Percentiles rank a stretch among this genome's conserved stretches.
phyloP scores from a whole-genome alignment of 2,888 invertebrate species.

The Bellardia bayeri region DNA sequence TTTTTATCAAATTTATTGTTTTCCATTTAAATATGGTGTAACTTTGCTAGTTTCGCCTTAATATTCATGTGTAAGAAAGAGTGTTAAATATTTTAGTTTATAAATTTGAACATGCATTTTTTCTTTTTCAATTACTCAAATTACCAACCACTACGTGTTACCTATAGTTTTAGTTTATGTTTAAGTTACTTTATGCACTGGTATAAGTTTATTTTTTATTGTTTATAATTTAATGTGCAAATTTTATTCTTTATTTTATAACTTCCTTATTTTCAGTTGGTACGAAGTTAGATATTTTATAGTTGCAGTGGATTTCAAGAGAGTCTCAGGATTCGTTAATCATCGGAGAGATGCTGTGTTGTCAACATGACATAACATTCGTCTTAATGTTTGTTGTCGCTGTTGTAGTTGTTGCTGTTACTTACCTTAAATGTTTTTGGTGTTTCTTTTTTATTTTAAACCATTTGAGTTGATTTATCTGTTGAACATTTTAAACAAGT shows the following conservation, averaged over 20 bases:
- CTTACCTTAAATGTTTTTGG: not conserved
- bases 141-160: not conserved
- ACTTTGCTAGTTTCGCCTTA: not conserved
- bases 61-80: not conserved
- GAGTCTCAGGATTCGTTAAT: slow-evolving; percentile 30
- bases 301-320: not conserved
- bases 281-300: no score
- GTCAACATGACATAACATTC: slow-evolving; percentile 39
- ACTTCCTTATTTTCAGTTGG: slow-evolving; percentile 37
- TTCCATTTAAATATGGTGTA: not conserved
- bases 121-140: not conserved
- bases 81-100: slow-evolving; percentile 16
- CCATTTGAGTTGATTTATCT: slow-evolving; percentile 27
- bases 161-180: not conserved
- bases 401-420: slow-evolving; percentile 1
- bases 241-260: slow-evolving; percentile 33
- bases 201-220: not conserved
- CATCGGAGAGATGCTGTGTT: slow-evolving; percentile 8
- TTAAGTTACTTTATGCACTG: not conserved
- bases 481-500: slow-evolving; percentile 9
- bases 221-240: slow-evolving; percentile 14
- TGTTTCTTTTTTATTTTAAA: not conserved
- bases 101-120: not conserved
- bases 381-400: slow-evolving; percentile 6
- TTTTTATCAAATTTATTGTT: not conserved